These are phyloP conservation scores for Prosapia bicincta DNA, from an alignment of 2,888 invertebrate genomes.

Conservation along the genomic window DNA sequence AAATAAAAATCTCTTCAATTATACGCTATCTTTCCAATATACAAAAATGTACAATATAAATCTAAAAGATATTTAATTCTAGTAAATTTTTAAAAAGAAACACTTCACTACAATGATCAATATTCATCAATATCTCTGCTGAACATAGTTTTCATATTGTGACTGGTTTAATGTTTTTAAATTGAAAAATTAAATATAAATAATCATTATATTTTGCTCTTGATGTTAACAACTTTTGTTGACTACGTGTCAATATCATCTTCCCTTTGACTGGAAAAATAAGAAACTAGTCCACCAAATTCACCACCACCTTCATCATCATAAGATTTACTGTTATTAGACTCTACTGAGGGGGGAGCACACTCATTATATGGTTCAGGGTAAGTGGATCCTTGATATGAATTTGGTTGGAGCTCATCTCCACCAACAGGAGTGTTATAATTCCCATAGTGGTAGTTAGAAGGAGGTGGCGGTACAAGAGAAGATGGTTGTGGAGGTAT, in stretches of 20 bases:
- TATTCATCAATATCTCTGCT: too few species aligned
- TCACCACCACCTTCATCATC: slow-evolving; percentile 64
- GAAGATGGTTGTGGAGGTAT: slow-evolving; percentile 36
- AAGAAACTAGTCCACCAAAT: slow-evolving; percentile 87
- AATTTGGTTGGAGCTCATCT: slow-evolving; percentile 33
- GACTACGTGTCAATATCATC: slow-evolving; percentile 80
- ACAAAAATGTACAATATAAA: neutral
- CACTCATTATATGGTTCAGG: slow-evolving; percentile 30
- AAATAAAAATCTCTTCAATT: neutral
- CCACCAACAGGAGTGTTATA: slow-evolving; percentile 38
- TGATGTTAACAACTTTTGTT: neutral
- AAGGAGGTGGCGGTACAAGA: slow-evolving; percentile 37
- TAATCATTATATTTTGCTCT: neutral
- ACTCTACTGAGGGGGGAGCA: slow-evolving; percentile 31
- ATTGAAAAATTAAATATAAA: too few species aligned
- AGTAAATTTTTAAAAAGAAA: too few species aligned
- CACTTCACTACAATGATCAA: too few species aligned
- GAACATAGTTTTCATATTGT: too few species aligned
- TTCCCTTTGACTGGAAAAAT: slow-evolving; percentile 86
- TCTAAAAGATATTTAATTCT: neutral
- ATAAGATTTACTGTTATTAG: slow-evolving; percentile 26
- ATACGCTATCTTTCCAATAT: neutral
- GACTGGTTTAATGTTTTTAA: too few species aligned
- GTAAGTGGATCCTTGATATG: slow-evolving; percentile 3
- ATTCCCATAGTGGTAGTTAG: slow-evolving; percentile 39